Evolutionary conservation across 2,797 vertebrate species (phyloP).

Genomic region (Hydrolagus colliei): DNA sequence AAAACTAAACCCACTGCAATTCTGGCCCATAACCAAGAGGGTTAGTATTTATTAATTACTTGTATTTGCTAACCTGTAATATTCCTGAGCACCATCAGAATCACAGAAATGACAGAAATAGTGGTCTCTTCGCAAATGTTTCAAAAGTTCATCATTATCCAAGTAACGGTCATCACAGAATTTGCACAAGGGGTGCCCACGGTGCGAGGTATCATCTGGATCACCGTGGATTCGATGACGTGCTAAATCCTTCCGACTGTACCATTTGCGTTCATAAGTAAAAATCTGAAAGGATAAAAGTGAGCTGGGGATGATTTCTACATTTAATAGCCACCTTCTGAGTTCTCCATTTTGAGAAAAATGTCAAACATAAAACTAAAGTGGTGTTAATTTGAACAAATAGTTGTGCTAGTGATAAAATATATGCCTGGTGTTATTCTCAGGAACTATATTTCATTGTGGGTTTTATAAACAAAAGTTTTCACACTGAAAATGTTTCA

Average conservation of each 20-base stretch:
- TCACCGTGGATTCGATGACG: constrained; percentile 87
- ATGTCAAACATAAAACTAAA: too few species aligned
- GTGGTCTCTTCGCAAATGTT: constrained; percentile 87
- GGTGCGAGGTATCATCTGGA: constrained; percentile 89
- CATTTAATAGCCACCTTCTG: not conserved
- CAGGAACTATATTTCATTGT: not conserved
- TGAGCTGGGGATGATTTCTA: not conserved
- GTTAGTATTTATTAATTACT: too few species aligned
- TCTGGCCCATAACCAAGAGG: not conserved
- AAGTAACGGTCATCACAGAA: constrained; percentile 94
- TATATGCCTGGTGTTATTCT: not conserved
- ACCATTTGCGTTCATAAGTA: constrained; percentile 87
- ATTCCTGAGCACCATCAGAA: constrained; percentile 90
- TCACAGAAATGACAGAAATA: constrained; percentile 98
- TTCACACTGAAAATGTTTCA: not conserved
- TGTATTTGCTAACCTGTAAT: constrained; percentile 73
- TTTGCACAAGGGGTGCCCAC: constrained; percentile 93
- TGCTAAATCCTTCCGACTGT: constrained; percentile 89
- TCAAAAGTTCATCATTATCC: constrained; percentile 91
- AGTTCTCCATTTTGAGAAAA: too few species aligned
- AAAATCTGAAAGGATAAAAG: constrained; percentile 69
- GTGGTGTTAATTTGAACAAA: too few species aligned
- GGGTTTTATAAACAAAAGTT: not conserved
- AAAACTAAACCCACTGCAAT: not conserved
- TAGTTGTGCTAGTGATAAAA: too few species aligned